Base-by-base conservation (phyloP, 1,140 invertebrate genomes). In the Oscheius sp. region DNA sequence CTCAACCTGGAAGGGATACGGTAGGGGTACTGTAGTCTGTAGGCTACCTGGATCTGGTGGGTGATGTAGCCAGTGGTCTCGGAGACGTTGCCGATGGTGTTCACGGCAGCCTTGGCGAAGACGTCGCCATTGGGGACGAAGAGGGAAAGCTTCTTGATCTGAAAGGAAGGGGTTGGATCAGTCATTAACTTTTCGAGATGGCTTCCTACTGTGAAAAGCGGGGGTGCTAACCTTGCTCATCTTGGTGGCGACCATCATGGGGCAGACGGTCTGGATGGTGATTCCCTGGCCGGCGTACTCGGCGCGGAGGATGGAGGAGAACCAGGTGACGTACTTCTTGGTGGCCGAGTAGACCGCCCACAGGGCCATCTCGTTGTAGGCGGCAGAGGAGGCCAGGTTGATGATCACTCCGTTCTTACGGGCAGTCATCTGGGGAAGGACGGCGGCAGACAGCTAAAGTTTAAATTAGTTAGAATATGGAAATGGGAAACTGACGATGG, bases 171-270 rank as follows among this genome's bases (percentile, higher is more conserved):
- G n/a, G n/a, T n/a, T 42, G 10, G n/a, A 10, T 42, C 10, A 42
- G 38, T 42, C 38, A 42, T n/a, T n/a, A 23, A 55, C 49, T 13
- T 13, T 7, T 55, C 23, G n/a, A n/a, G n/a, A n/a, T n/a, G 28
- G 15, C 49, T 55, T 23, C 49, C 23, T 15, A 23, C 23, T 23
- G 4, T 23, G 28, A 55, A 23, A 13, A 55, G 15, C 49, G 35
- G n/a, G n/a, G n/a, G n/a, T n/a, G 20, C 26, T 32, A 28, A 78
- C 67, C 35, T 82, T 78, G 23, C 77, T 59, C 81, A 82, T 82
- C 59, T 84, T 82, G 2, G 82, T 82, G n/a, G 75, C 77, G 26
- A 82, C 81, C 68, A 84, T 72, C 79, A 84, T 81, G 31, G 81
- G 81, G 64, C 59, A 79, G 26, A 81, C 55, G 13, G 76, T 76